Evolutionary conservation across 1,140 invertebrate species (phyloP), one percentile per base, ranked within the genome.

Genomic region (Ceratina calcarata): DNA sequence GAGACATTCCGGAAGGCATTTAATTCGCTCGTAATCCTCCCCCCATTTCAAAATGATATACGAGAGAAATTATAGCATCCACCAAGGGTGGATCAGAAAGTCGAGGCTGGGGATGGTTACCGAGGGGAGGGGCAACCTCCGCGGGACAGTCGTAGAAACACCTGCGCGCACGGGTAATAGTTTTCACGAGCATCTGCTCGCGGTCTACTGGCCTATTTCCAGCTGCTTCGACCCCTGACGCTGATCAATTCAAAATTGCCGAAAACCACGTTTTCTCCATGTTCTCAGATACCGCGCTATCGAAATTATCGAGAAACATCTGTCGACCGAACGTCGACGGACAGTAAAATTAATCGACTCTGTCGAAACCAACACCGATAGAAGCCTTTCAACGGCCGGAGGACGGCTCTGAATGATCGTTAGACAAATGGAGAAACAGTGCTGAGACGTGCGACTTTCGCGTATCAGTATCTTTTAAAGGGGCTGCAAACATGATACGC

Each of bases 181-280:
- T 55, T 51, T 65, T 20, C n/a, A 22, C 32, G 62, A 75, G 71
- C 83, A 85, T 85, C 83, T 85, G 83, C n/a, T n/a, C 55, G 27
- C 24, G 57, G 55, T 80, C 78, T 74, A 84, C 53, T 83, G 68
- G 81, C 68, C 82, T 75, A 81, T 84, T 85, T 85, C 53, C 82
- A 85, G 71, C 78, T 84, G 79, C 37, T 73, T 67, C 70, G 67
- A 22, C 37, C 80, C 51, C 49, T 24, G 45, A 73, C 2, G 4
- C 15, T 65, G 57, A 70, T 82, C 78, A 73, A 82, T 83, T 66
- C 22, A 53, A 66, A 79, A 84, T 84, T 66, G 64, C 32, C 15
- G 15, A 53, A 64, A 58, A 83, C 20, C 45, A 55, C n/a, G 7
- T 24, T 24, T 20, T 51, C 55, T 32, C 13, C 24, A 32, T 20